Base-by-base conservation (phyloP, 1,140 invertebrate species). In the Drosophila guanche region DNA sequence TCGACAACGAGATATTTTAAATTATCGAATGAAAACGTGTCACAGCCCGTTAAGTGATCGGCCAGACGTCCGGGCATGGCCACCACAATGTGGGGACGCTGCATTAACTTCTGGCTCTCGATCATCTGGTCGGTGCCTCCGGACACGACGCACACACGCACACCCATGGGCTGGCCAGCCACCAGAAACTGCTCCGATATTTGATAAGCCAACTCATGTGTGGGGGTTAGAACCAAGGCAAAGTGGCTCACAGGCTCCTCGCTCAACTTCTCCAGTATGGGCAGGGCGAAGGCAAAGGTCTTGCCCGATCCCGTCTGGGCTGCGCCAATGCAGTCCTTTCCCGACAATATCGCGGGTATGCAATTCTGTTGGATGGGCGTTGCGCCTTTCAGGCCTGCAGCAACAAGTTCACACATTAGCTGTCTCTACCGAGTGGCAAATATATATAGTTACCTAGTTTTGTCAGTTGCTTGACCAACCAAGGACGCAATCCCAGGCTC, bases 291-390 rank as follows among this genome's bases (percentile, higher is more conserved):
- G 0, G 98, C 97, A 83, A 98, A 95, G 4, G 98, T 99, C 94
- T 99, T 99, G 37, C 99, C 99, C 56, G 97, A 99, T 20, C 98
- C 99, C 37, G 99, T 99, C 93, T 99, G 98, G 1, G 98, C 98
- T 76, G 97, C 95, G 12, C 98, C 98, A 85, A 99, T 98, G 57
- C 97, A 96, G 93, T 99, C 97, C 80, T 94, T 93, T 0, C 97
- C 97, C 71, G 92, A 76, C 45, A 99, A 91, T 76, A 99, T 97
- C 29, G 94, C 92, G 40, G 96, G 95, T 78, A 98, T 96, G 84
- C 96, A 97, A 72, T 95, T 94, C 81, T 93, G 90, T 91, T 98
- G 97, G 63, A 98, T 97, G n/a, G 95, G 94, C 2, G 97, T 98
- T 29, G 97, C 97, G 53, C 93, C 93, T 78, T 93, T 95, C 4